Base-by-base conservation (phyloP, 2,797 vertebrate species). In the Dendrocincla tyrannina region DNA sequence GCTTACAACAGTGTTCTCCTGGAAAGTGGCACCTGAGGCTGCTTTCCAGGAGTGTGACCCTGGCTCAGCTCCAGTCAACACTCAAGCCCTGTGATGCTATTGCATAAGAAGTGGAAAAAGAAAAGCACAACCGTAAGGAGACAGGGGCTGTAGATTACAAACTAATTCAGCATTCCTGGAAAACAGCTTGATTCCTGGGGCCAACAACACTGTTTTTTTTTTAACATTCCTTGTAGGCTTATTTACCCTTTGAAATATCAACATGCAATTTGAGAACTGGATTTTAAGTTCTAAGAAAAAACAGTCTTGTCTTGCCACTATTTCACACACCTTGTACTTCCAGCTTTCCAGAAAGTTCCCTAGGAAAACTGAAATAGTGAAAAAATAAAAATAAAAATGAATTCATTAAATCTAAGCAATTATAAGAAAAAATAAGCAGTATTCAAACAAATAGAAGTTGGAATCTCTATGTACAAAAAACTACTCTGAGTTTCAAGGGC, bases 121-220 rank as follows among this genome's bases (percentile, higher is more conserved):
- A n/a, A 42, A 59, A 64, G 33, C 60, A 67, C 32, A 84, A 5
- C 50, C 9, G 2, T 28, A 30, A 74, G 52, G 41, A 91, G n/a
- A 76, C 60, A 73, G 3, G 6, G 90, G 52, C 19, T 80, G 79
- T 13, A 79, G 33, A 68, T 69, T 84, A 75, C 68, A 80, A 83
- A 85, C 35, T 30, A 53, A 73, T 28, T n/a, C 59, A 88, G 85
- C 89, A 63, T 42, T 83, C 72, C 62, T 92, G 93, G 94, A 90
- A 89, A 78, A 50, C 41, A 81, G 68, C 27, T 58, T 3, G 30
- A 50, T 82, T 35, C 59, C 75, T 6, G 13, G 42, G 41, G 87
- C 46, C 83, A 96, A 20, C 32, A 62, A 88, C 66, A 74, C 13
- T 23, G 47, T 27, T 9, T 85, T 81, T 35, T 53, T 62, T 77